Conservation (phyloP, 1,140 invertebrate genomes). For the Oreohelix idahoensis region DNA sequence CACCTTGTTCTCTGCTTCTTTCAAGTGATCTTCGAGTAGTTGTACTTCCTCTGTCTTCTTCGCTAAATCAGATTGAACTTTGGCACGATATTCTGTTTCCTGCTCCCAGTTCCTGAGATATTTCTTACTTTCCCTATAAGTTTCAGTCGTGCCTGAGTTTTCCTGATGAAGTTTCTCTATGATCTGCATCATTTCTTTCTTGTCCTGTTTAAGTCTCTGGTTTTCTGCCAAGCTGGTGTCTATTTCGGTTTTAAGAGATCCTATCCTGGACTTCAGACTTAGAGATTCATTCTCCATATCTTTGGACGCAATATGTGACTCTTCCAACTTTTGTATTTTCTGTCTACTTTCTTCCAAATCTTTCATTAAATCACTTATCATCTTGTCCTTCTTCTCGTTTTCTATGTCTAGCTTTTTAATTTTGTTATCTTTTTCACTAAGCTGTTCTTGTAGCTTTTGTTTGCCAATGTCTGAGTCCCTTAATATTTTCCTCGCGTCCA, state of each 20-base stretch:
- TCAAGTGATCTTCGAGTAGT: slow-evolving; percentile 11
- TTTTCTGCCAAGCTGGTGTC: slow-evolving; percentile 40
- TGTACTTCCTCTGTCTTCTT: slow-evolving; percentile 31
- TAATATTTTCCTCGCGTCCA: slow-evolving; percentile 29
- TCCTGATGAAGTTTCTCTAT: slow-evolving; percentile 36
- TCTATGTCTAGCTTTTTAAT: slow-evolving; percentile 30
- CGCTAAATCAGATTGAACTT: slow-evolving; percentile 17
- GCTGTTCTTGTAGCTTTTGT: slow-evolving; percentile 28
- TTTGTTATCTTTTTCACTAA: slow-evolving; percentile 34
- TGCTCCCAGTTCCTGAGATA: slow-evolving; percentile 20
- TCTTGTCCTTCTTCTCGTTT: slow-evolving; percentile 28
- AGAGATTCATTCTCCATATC: slow-evolving; percentile 36
- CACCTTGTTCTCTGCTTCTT: slow-evolving; percentile 39
- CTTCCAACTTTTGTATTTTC: slow-evolving; percentile 32
- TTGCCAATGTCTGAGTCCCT: slow-evolving; percentile 21
- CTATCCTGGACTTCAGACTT: slow-evolving; percentile 38
- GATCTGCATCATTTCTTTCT: slow-evolving; percentile 31
- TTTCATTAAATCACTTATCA: slow-evolving; percentile 34
- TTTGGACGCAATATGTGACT: slow-evolving; percentile 22
- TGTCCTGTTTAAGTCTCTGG: slow-evolving; percentile 43
- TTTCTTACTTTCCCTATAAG: slow-evolving; percentile 12
- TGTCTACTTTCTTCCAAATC: slow-evolving; percentile 22
- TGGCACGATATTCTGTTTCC: slow-evolving; percentile 19
- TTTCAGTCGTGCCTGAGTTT: background rate
- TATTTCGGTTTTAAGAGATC: slow-evolving; percentile 40